Evolutionary conservation across 2,797 vertebrate species (phyloP).

Genomic region (Lacerta bilineata): DNA sequence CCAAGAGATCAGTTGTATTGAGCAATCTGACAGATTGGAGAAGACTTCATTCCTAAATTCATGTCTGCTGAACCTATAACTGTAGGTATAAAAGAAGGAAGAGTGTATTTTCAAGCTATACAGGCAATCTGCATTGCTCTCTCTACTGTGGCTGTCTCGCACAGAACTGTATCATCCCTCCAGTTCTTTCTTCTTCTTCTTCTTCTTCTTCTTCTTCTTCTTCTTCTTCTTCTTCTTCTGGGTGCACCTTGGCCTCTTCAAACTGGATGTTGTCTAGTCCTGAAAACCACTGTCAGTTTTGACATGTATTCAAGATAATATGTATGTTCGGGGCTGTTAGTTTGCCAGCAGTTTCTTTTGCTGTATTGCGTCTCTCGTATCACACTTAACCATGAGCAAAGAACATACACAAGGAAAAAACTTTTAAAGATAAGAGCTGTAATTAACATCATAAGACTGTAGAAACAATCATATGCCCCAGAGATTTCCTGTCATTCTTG

Average conservation of each 20-base stretch:
- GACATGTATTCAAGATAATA: conserved; percentile 40
- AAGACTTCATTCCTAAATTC: no score
- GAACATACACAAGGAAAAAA: conserved; percentile 56
- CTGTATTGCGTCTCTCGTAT: conserved; percentile 32
- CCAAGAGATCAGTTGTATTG: not conserved
- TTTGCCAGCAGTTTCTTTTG: conserved; percentile 27
- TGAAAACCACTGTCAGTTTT: conserved; percentile 36
- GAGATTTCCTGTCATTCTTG: conserved; percentile 63
- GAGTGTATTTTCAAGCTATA: conserved; percentile 9
- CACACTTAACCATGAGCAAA: conserved; percentile 42
- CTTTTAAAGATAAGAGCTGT: conserved; percentile 69
- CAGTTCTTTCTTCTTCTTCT: not conserved
- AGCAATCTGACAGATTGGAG: not conserved
- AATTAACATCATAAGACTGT: conserved; percentile 75
- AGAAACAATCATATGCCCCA: conserved; percentile 63
- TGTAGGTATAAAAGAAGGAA: conserved; percentile 1
- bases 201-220: no score
- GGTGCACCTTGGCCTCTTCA: not conserved
- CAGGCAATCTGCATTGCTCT: not conserved
- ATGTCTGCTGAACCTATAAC: conserved; percentile 18
- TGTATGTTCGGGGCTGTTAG: conserved; percentile 39
- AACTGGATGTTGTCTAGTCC: conserved; percentile 27
- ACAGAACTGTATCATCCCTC: not conserved
- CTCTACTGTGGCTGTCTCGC: not conserved
- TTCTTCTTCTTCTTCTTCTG: not conserved